phyloP scores from a whole-genome alignment of 2,113 vertebrate species.

The Candoia aspera region DNA sequence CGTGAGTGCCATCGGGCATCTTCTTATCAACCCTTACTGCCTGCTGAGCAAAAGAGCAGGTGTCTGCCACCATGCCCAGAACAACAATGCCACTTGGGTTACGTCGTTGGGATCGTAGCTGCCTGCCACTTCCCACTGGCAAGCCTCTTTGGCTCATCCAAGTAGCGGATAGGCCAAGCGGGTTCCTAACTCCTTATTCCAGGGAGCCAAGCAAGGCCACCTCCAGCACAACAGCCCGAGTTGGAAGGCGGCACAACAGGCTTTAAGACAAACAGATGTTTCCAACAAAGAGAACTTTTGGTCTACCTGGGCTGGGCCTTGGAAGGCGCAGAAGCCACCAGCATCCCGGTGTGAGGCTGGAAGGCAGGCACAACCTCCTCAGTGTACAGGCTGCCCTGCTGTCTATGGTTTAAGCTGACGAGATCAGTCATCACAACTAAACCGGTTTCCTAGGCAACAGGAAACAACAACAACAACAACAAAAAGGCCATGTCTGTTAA shows the following conservation, averaged over 20 bases:
- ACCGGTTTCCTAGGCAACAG: constrained; percentile 82
- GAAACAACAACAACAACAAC: constrained; percentile 28
- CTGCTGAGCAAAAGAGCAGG: background rate
- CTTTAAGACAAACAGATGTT: background rate
- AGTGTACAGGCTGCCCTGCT: constrained; percentile 89
- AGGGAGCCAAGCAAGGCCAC: background rate
- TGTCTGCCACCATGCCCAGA: background rate
- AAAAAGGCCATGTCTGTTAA: constrained; percentile 6
- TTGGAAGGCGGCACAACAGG: background rate
- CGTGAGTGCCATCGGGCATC: background rate
- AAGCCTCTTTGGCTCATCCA: background rate
- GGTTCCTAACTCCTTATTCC: background rate
- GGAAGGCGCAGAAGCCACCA: constrained; percentile 76
- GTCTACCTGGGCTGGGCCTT: constrained; percentile 76
- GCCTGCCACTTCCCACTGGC: background rate
- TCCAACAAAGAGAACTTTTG: background rate
- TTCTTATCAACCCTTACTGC: background rate
- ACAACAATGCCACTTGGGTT: background rate
- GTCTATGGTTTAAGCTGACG: constrained; percentile 89
- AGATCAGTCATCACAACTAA: constrained; percentile 91
- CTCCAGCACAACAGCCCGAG: background rate
- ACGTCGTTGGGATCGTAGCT: background rate
- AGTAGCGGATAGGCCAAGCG: background rate
- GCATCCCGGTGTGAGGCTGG: constrained; percentile 86
- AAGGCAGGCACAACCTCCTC: constrained; percentile 89